Evolutionary conservation across 2,797 vertebrate species (phyloP), one percentile per base, ranked within the genome.

Genomic region (Coreius guichenoti): DNA sequence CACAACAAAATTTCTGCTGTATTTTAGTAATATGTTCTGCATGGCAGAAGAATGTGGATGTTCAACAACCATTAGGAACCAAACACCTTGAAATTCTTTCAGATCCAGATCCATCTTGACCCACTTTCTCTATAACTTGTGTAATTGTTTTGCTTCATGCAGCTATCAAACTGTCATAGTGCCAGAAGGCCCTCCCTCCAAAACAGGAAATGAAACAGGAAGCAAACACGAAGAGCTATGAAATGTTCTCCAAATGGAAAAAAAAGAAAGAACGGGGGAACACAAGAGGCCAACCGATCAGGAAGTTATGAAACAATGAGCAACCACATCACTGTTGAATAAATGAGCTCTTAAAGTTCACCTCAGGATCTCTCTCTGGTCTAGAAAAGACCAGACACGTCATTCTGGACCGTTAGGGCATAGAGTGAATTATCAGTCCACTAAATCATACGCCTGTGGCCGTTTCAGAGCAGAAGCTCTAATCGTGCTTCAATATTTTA

Each of bases 321-420:
- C 83, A 74, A 84, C 80, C 81, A 87, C 89, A 82, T 89, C 86
- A 74, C 85, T 61, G 80, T 67, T 76, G 67, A 87, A 21, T 83
- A 87, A 87, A 88, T 76, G 45, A 88, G 19, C 87, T 85, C 91
- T 92, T 93, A 93, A 93, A 94, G 91, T 91, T 93, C 92, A 94
- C 91, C 92, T 90, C 68, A 72, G 92, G 91, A 92, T 90, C 83
- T 83, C 73, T 79, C 83, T 89, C 47, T 88, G 61, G 65, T 56
- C 47, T 78, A 78, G 49, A 84, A 65, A 77, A 78, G 61, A 12
- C 31, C 69, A 74, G 56, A 85, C 56, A 36, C 11, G 6, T 54
- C 68, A 73, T 74, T 80, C 68, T 80, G 77, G 77, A 79, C 68
- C 83, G 11, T 70, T 80, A 84, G 82, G 65, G 63, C 65, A 19